A percentile compares a stretch with the other conserved stretches of the same genome.
Conservation (phyloP, 2,888 invertebrate genomes). For the Acanthosepion lycidas region DNA sequence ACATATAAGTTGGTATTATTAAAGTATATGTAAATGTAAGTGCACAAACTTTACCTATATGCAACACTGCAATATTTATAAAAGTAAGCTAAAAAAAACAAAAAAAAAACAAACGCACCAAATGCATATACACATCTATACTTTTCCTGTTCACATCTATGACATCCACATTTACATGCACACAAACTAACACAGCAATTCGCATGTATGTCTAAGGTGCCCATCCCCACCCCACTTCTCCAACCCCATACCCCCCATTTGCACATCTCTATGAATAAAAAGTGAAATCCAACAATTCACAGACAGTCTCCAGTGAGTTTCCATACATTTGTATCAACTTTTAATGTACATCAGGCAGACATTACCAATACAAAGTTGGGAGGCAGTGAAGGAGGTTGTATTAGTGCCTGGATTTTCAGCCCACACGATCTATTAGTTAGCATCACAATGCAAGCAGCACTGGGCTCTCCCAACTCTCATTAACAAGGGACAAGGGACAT, state of each 20-base stretch:
- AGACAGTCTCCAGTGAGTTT: slow-evolving; percentile 45
- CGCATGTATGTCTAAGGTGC: neutral
- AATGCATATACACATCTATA: neutral
- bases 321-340: slow-evolving; percentile 41
- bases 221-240: neutral
- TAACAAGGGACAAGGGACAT: slow-evolving; percentile 41
- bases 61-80: neutral
- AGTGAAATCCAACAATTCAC: slow-evolving; percentile 42
- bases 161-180: neutral
- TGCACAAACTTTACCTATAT: neutral
- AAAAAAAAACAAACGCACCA: neutral
- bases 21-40: neutral
- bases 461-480: slow-evolving; percentile 42
- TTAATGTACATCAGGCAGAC: slow-evolving; percentile 46
- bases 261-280: slow-evolving; percentile 46
- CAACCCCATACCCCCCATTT: slow-evolving; percentile 13
- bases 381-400: neutral
- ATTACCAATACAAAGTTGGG: slow-evolving; percentile 38
- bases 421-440: slow-evolving; percentile 40
- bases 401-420: slow-evolving; percentile 40
- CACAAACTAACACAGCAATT: neutral
- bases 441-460: slow-evolving; percentile 33
- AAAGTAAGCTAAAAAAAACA: neutral
- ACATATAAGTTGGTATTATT: neutral
- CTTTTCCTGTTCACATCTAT: neutral